Base-by-base conservation (phyloP, 2,113 vertebrate genomes). In the Mesembrinibis cayennensis region DNA sequence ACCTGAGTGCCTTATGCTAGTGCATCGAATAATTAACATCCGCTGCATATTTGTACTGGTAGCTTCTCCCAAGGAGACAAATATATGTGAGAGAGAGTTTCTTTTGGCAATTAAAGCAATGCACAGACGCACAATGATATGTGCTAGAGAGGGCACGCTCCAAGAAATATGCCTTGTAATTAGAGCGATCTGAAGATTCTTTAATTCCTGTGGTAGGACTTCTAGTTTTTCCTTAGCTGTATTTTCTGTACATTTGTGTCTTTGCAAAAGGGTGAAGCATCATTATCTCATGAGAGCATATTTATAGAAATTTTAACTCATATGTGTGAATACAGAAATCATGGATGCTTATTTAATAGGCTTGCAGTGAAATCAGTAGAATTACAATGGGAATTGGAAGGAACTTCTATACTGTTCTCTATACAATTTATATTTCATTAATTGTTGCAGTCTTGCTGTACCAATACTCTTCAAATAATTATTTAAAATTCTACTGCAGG, bases 1-100 rank as follows among this genome's bases (percentile, higher is more conserved):
- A 95, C 77, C 84, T 66, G 65, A 85, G 56, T 40, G 71, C 77
- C 62, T 66, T 70, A 61, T 29, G 63, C 66, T 83, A 82, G 74
- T 66, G 42, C 52, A 36, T 19, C 90, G 78, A 91, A 89, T 90
- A 95, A 97, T 94, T 94, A 94, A 91, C 82, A 93, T 89, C 78
- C 29, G 17, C 50, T 65, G 66, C 52, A 58, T 89, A 89, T 91
- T 95, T 95, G 77, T 92, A 76, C 65, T 84, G 87, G 89, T 93
- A 94, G 44, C 45, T 65, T 87, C 65, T 93, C 89, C 77, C 73
- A 78, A 79, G 89, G 56, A 96, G 76, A 78, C 8, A 65, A 91
- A 27, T 13, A 17, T 62, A 38, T 69, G 45, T 63, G 69, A 25
- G 78, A 47, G 18, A 65, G 49, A n/a, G 16, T 67, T 34, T 82